Evolutionary conservation across 1,140 invertebrate genomes (phyloP), one percentile per base, ranked within the genome.

Genomic region (Coelopa frigida): DNA sequence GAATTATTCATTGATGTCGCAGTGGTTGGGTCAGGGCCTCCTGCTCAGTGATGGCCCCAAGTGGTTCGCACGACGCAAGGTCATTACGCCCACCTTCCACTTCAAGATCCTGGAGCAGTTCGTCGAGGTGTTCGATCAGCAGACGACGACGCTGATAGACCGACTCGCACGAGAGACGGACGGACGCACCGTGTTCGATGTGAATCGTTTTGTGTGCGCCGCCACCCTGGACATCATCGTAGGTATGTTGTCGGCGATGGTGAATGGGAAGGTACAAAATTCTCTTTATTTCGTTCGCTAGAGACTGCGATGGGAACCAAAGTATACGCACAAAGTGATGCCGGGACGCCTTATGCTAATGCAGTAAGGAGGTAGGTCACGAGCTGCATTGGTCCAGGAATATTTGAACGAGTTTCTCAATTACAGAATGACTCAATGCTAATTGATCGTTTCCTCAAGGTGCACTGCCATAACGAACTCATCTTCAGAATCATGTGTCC

Each of bases 291-390:
- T 48, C 14, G 26, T 62, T 71, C 64, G 73, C 4, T 65, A 73
- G 86, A 94, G 71, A 86, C 85, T 3, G 85, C 88, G 3, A 91
- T 93, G 87, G 90, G 90, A 7, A 75, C 80, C 3, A 76, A 79
- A 39, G 67, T 92, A 3, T 73, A 84, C 62, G 83, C 84, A 1
- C 89, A 92, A 71, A 70, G 69, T 31, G 69, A 84, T 44, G 61
- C 62, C 3, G 72, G 82, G 35, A 83, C 82, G 1, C 75, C 80
- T 52, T 93, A 91, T 68, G 81, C 84, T 0, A 68, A 74, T 52
- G 78, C 82, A 12, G 75, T 90, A 3, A 77, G 80, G 48, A 70
- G 70, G 78, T 85, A 69, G 73, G 48, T 31, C n/a, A n/a, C n/a
- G n/a, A n/a, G n/a, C n/a, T n/a, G n/a, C n/a, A n/a, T n/a, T n/a